Evolutionary conservation across 2,113 vertebrate genomes (phyloP).

Genomic region (Macheiramphus alcinus): DNA sequence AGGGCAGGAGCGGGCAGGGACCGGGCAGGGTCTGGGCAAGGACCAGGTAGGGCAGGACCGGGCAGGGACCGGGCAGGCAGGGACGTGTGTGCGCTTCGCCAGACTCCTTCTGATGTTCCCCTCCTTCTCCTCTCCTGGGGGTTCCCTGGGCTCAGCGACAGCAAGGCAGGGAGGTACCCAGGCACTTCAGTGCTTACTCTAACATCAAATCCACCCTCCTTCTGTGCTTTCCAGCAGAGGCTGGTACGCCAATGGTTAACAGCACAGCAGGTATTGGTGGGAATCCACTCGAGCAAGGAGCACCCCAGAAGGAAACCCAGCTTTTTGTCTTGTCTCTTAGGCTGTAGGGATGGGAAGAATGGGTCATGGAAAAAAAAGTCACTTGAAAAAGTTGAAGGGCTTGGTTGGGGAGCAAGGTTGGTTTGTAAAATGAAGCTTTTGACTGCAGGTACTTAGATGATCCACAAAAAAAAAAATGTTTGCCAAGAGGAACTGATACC

Average conservation of each 20-base stretch:
- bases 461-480: neutral
- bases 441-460: neutral
- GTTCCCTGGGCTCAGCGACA: neutral
- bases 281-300: neutral
- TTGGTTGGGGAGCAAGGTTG: neutral
- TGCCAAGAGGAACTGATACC: neutral
- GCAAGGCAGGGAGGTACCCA: neutral
- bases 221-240: neutral
- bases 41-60: too few species aligned
- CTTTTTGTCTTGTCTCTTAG: neutral
- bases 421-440: neutral
- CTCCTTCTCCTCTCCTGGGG: neutral
- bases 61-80: neutral
- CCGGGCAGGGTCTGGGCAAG: too few species aligned
- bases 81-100: rapidly evolving
- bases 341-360: neutral
- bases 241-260: neutral
- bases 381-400: neutral
- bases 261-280: neutral
- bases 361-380: neutral
- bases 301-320: neutral
- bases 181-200: neutral
- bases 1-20: too few species aligned
- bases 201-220: neutral
- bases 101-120: neutral